Conservation (phyloP, 2,797 vertebrate genomes). For the Chanos chanos region DNA sequence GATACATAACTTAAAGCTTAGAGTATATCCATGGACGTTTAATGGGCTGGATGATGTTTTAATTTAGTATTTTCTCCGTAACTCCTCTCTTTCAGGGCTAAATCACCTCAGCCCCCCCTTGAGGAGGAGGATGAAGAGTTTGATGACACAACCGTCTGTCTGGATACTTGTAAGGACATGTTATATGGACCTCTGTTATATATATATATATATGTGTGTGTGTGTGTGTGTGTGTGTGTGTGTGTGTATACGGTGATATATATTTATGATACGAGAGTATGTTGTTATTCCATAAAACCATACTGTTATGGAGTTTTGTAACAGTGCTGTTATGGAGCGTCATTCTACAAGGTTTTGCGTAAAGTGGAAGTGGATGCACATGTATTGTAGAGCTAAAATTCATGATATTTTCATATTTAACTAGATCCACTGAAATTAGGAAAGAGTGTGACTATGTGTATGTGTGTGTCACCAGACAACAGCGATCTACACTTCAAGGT, state of each 20-base stretch:
- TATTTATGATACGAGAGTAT: too few species aligned
- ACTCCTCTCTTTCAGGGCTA: slow-evolving; percentile 63
- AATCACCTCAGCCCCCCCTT: slow-evolving; percentile 82
- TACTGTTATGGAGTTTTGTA: too few species aligned
- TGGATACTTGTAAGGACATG: slow-evolving; percentile 86
- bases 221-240: too few species aligned
- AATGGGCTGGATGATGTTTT: neutral
- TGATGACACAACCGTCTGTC: slow-evolving; percentile 81
- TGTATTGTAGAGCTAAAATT: too few species aligned
- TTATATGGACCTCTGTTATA: neutral
- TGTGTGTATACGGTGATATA: too few species aligned
- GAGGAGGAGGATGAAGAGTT: slow-evolving; percentile 84
- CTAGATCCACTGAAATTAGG: too few species aligned
- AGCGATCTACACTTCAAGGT: slow-evolving; percentile 99
- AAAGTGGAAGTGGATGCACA: too few species aligned
- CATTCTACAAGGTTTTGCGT: too few species aligned
- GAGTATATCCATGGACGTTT: neutral
- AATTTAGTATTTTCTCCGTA: neutral
- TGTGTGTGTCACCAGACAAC: slow-evolving; percentile 78
- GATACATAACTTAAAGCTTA: neutral
- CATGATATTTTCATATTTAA: too few species aligned
- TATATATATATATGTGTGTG: too few species aligned
- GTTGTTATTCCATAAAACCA: too few species aligned
- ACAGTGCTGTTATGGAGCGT: too few species aligned
- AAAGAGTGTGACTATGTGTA: neutral